phyloP scores from a whole-genome alignment of 2,888 invertebrate species.

The Ellobium chinense region DNA sequence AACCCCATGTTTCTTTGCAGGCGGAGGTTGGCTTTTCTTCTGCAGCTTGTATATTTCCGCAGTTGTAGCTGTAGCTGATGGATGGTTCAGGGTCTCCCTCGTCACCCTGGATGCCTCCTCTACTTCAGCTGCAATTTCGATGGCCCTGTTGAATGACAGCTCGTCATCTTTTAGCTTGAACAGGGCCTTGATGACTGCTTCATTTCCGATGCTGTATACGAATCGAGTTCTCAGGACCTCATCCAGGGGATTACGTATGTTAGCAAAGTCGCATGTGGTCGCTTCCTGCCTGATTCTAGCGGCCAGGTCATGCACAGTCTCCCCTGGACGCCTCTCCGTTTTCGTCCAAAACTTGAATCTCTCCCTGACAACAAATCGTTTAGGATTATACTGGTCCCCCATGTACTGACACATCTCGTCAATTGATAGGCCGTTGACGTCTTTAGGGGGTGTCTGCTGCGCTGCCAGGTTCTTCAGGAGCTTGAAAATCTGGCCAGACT shows the following conservation, averaged over 20 bases:
- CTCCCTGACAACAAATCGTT: constrained; percentile 7
- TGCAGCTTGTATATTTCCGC: neutral
- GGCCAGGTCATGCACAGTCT: constrained; percentile 8
- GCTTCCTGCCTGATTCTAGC: constrained; percentile 8
- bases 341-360: constrained; percentile 21
- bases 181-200: neutral
- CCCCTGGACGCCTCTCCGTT: constrained; percentile 18
- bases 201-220: constrained; percentile 11
- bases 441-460: constrained; percentile 7
- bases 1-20: neutral
- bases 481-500: neutral
- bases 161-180: constrained; percentile 6
- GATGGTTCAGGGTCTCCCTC: neutral
- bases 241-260: constrained; percentile 3
- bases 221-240: constrained; percentile 16
- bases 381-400: neutral
- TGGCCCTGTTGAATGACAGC: neutral
- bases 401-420: neutral
- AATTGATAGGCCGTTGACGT: constrained; percentile 1
- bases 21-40: neutral
- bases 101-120: too few relatives aligned
- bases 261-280: constrained; percentile 18
- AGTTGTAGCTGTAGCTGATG: neutral
- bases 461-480: neutral
- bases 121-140: constrained; percentile 2